phyloP scores from a whole-genome alignment of 2,888 invertebrate species.

The Callimorpha dominula region DNA sequence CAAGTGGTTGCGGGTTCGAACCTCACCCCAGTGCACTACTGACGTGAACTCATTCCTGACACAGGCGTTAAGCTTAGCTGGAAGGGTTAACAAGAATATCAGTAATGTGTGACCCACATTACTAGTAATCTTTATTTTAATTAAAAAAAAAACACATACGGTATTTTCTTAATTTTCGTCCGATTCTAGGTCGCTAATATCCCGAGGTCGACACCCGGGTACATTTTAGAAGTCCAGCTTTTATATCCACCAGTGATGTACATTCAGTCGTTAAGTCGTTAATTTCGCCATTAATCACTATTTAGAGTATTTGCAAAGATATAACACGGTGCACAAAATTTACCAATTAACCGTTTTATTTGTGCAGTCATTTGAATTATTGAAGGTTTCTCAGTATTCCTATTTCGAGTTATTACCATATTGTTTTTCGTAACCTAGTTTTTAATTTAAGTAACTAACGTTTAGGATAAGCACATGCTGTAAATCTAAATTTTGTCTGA shows the following conservation, averaged over 20 bases:
- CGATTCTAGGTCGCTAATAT: background rate
- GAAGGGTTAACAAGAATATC: too few species aligned
- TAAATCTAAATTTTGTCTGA: background rate
- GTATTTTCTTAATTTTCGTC: background rate
- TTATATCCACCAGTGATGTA: background rate
- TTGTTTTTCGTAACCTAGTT: constrained; percentile 48
- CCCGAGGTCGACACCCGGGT: background rate
- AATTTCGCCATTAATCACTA: constrained; percentile 21
- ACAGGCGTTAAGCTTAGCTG: too few species aligned
- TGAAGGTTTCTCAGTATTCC: constrained; percentile 30
- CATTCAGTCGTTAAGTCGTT: constrained; percentile 22
- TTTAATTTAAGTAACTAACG: constrained; percentile 31
- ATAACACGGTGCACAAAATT: constrained; percentile 13
- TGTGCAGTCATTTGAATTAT: constrained; percentile 27
- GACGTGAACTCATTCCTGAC: too few species aligned
- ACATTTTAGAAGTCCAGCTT: background rate
- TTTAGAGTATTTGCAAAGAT: constrained; percentile 20
- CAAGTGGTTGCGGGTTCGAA: too few species aligned
- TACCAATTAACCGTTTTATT: constrained; percentile 35
- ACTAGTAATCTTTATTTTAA: too few species aligned
- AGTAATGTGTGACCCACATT: too few species aligned
- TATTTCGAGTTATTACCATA: constrained; percentile 39
- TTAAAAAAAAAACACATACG: too few species aligned
- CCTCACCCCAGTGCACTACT: too few species aligned
- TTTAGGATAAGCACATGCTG: background rate